Evolutionary conservation across 1,140 invertebrate genomes (phyloP), one percentile per base, ranked within the genome.

Genomic region (Grapholita molesta): DNA sequence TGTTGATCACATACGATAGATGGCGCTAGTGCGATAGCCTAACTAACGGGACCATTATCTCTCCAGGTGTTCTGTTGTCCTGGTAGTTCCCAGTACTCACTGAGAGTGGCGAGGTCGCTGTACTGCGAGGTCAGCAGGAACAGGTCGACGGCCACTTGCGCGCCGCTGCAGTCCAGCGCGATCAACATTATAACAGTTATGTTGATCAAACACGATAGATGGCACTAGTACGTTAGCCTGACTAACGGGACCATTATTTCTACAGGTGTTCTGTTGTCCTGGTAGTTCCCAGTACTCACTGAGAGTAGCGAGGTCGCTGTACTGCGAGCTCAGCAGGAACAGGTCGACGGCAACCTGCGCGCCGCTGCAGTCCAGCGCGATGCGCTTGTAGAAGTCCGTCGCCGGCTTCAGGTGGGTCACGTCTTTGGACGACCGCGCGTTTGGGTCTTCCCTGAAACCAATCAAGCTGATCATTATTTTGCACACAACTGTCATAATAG

Each of bases 121-220:
- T 30, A 30, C 28, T 30, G 28, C 3, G 28, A n/a, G 35, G 99
- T 91, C 15, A 99, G 91, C 74, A 99, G 90, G 92, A 99, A 99
- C 73, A 99, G 83, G 92, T 99, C 99, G 18, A 99, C 96, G 28
- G 98, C 97, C 64, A 99, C 96, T 90, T 99, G 99, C 77, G 99
- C 97, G 5, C 96, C 97, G 70, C 97, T 99, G 87, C 98, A 99
- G 84, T 99, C 98, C 5, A 99, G 88, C 6, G 99, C 98, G 35
- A 99, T 91, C 69, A 98, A 95, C 92, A 99, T 99, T 89, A 99
- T 99, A 92, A 99, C 99, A 92, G 99, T 99, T 11, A n/a, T n/a
- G 97, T 99, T 0, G 96, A n/a, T n/a, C 96, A 18, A 99, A 99
- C 89, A 97, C 98, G 66, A 99, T 92, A 86, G 28, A 7, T 30